phyloP scores from a whole-genome alignment of 1,140 invertebrate genomes.

The Drosophila watanabei region DNA sequence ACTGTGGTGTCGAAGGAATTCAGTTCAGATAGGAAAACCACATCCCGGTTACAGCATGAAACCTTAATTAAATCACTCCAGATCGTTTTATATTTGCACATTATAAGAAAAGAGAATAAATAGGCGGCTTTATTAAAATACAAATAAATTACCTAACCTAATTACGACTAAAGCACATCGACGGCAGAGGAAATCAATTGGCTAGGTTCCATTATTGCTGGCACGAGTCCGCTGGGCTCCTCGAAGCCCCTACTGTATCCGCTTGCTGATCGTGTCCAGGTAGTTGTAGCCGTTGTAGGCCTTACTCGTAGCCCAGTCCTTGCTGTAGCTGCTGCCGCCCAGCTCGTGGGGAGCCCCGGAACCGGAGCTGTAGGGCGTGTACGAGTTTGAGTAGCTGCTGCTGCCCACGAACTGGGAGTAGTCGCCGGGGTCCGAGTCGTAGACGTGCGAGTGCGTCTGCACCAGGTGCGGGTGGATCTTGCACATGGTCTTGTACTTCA shows the following conservation, averaged over 20 bases:
- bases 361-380: constrained; percentile 57
- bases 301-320: constrained; percentile 81
- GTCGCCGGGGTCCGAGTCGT: constrained; percentile 79
- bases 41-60: neutral
- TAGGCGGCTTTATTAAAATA: constrained; percentile 58
- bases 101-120: constrained; percentile 33
- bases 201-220: constrained; percentile 52
- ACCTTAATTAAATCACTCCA: neutral
- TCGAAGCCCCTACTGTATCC: constrained; percentile 54
- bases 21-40: neutral
- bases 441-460: constrained; percentile 81
- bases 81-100: constrained; percentile 21
- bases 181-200: constrained; percentile 39
- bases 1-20: neutral
- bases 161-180: constrained; percentile 34
- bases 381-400: constrained; percentile 73
- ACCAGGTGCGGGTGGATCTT: constrained; percentile 83
- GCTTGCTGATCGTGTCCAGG: constrained; percentile 80
- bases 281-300: constrained; percentile 78
- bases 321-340: constrained; percentile 60
- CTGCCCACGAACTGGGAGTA: constrained; percentile 80
- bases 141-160: constrained; percentile 47
- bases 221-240: constrained; percentile 26
- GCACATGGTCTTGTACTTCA: constrained; percentile 81
- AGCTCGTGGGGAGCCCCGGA: constrained; percentile 60